Conservation (phyloP, 2,888 invertebrate genomes). For the Anoncus sp. region DNA sequence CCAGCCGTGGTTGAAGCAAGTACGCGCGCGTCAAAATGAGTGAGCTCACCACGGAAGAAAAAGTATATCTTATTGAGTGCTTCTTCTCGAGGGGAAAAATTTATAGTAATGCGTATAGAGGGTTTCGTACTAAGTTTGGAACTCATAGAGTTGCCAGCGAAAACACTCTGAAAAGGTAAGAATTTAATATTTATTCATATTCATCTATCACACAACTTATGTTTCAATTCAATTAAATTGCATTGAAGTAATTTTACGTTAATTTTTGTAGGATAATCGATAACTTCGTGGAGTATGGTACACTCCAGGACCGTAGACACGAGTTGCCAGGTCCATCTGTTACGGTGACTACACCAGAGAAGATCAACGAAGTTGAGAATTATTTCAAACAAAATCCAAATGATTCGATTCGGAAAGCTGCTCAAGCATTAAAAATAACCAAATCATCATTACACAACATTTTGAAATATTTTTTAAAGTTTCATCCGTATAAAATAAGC, state of each 20-base stretch:
- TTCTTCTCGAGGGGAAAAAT: neutral
- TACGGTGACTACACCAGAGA: neutral
- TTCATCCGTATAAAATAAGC: neutral
- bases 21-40: neutral
- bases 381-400: conserved; percentile 7
- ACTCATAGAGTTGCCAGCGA: too few species aligned
- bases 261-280: too few species aligned
- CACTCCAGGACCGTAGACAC: too few species aligned
- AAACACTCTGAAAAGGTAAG: too few species aligned
- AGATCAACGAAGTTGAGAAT: neutral
- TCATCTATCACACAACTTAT: too few species aligned
- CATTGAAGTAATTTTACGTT: too few species aligned
- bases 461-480: neutral
- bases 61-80: neutral
- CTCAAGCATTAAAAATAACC: neutral
- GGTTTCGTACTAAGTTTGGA: neutral
- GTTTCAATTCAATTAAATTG: too few species aligned
- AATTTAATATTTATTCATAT: too few species aligned
- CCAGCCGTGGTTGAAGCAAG: neutral
- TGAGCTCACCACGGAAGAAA: neutral
- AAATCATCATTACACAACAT: neutral
- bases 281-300: too few species aligned
- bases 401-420: neutral
- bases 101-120: neutral
- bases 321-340: too few species aligned